Evolutionary conservation across 2,888 invertebrate genomes (phyloP).

Genomic region (Molorchus minor): DNA sequence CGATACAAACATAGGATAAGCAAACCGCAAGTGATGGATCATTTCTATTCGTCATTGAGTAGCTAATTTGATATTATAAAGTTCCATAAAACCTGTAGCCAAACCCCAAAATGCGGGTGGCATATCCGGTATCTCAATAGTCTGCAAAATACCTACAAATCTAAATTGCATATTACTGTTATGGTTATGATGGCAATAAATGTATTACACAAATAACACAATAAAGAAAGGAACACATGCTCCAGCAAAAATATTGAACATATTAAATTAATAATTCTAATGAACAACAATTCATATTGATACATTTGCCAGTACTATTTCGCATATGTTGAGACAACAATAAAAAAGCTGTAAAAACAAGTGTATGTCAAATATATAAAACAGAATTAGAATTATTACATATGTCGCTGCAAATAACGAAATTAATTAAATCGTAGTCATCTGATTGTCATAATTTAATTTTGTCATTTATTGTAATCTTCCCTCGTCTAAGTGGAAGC

Average conservation of each 20-base stretch:
- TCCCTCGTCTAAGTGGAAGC: conserved; percentile 4
- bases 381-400: conserved; percentile 29
- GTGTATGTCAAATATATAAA: conserved; percentile 29
- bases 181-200: too few species aligned
- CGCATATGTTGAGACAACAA: conserved; percentile 20
- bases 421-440: conserved; percentile 40
- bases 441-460: conserved; percentile 41
- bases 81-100: too few species aligned
- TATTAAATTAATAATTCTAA: conserved; percentile 4
- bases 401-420: conserved; percentile 32
- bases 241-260: not conserved
- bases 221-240: not conserved
- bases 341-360: conserved; percentile 11
- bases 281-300: not conserved
- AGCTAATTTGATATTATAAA: too few species aligned
- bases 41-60: too few species aligned
- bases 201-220: too few species aligned
- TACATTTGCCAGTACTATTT: conserved; percentile 1
- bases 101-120: too few species aligned
- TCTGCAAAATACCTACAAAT: too few species aligned
- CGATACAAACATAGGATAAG: too few species aligned
- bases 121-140: too few species aligned
- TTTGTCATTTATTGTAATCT: conserved; percentile 34
- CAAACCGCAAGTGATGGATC: too few species aligned
- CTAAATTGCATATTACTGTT: too few species aligned